Base-by-base conservation (phyloP, 1,140 invertebrate species). In the Atta colombica region DNA sequence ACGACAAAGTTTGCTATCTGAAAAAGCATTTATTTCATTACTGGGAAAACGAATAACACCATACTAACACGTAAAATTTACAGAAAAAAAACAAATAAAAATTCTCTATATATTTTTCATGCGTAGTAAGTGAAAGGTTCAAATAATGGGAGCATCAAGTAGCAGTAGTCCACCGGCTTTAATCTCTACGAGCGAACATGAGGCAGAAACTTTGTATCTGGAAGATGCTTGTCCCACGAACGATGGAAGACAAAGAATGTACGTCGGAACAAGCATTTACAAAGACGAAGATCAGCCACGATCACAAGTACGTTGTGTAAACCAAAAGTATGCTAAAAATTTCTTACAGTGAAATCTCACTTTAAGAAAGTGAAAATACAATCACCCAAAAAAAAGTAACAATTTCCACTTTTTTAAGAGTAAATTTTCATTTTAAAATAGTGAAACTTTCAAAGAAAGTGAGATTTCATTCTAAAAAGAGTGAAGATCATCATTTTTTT, bases 211-310 rank as follows among this genome's bases (percentile, higher is more conserved):
- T 60, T 63, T 31, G 53, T 74, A 71, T 72, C 45, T 63, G 28
- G 58, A 75, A 74, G 77, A 89, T 45, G 71, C 69, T 69, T 77
- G 31, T 53, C 45, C 53, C 49, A 63, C 86, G 85, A 90, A 90
- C 74, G 69, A 87, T 55, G 66, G 53, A 69, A 86, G 88, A 90
- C 89, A 87, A 90, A 89, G 74, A 87, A 71, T 55, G 60, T 69
- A 71, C 16, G 60, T 74, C 63, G 69, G 55, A 53, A 58, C 31
- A 31, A 31, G n/a, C 49, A 39, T 7, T 21, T 86, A 66, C 58
- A 80, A 90, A 28, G 63, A 45, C 28, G 69, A 82, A 68, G 71
- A 81, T 85, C 85, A 90, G 72, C 55, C 87, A 58, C 89, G 77
- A 78, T 86, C 82, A 49, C 89, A 91, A 89, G 89, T 91, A 78